phyloP scores from a whole-genome alignment of 1,140 invertebrate genomes.

The Bombus terrestris region DNA sequence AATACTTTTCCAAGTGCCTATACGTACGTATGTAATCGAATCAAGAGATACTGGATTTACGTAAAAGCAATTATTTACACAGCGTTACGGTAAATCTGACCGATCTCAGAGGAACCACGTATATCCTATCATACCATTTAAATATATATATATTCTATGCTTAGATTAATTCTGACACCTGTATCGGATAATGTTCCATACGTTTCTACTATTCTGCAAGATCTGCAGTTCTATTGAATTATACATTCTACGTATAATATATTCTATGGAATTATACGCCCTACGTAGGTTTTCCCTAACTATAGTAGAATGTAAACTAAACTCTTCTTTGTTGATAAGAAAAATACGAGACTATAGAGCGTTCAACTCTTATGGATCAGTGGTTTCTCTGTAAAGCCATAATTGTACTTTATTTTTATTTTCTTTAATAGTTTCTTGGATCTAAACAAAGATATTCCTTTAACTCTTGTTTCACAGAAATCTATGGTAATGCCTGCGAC shows the following conservation, averaged over 20 bases:
- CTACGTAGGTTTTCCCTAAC: not conserved
- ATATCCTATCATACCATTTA: not conserved
- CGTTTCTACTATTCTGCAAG: not conserved
- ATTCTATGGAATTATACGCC: not conserved
- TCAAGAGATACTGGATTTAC: constrained; percentile 39
- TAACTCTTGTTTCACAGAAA: too few relatives aligned
- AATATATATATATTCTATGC: not conserved
- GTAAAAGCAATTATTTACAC: constrained; percentile 48
- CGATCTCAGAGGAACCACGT: not conserved
- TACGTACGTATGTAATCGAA: not conserved
- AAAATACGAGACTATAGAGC: too few relatives aligned
- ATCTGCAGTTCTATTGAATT: not conserved
- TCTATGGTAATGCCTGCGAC: too few relatives aligned
- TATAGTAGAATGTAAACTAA: not conserved
- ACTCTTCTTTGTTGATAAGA: not conserved
- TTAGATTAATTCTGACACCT: not conserved
- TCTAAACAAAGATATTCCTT: too few relatives aligned
- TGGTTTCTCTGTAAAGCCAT: not conserved
- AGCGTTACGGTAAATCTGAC: constrained; percentile 4
- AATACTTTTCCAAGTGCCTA: not conserved
- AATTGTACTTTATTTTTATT: not conserved
- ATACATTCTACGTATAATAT: not conserved
- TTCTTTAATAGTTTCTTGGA: too few relatives aligned
- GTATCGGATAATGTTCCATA: not conserved
- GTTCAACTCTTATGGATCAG: too few relatives aligned